A percentile compares a stretch with the other conserved stretches of the same genome.
Conservation (phyloP, 2,113 vertebrate species). For the Felis chaus region DNA sequence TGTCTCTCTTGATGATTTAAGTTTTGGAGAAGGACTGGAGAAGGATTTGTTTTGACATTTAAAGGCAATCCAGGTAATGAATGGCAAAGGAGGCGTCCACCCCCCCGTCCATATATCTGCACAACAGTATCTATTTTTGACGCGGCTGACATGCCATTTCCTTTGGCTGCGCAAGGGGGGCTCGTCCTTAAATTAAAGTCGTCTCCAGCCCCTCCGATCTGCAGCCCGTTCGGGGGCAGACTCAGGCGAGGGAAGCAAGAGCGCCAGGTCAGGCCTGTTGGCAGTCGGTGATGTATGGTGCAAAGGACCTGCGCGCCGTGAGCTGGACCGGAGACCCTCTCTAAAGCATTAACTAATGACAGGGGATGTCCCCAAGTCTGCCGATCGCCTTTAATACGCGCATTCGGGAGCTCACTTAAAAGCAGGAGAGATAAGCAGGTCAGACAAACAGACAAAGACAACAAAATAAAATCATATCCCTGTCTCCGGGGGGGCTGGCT, state of each 20-base stretch:
- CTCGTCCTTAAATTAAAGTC: constrained; percentile 88
- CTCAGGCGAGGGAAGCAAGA: constrained; percentile 64
- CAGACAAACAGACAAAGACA: constrained; percentile 54
- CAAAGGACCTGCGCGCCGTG: constrained; percentile 64
- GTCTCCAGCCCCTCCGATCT: constrained; percentile 82
- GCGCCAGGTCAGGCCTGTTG: constrained; percentile 74
- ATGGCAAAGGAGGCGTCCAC: constrained; percentile 85
- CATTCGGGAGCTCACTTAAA: constrained; percentile 84
- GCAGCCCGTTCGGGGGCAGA: constrained; percentile 76
- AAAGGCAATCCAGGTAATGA: constrained; percentile 90
- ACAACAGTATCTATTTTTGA: constrained; percentile 90
- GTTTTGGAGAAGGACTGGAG: constrained; percentile 85
- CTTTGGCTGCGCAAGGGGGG: constrained; percentile 85
- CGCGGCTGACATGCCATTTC: constrained; percentile 88
- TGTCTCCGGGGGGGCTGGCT: not conserved
- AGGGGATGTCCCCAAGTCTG: constrained; percentile 84
- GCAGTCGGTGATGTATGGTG: constrained; percentile 82
- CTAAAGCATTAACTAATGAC: constrained; percentile 85
- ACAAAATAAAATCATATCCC: constrained; percentile 30
- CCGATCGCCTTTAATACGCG: constrained; percentile 86
- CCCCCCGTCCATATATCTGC: constrained; percentile 88
- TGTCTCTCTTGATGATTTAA: constrained; percentile 89
- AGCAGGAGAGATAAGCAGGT: constrained; percentile 80
- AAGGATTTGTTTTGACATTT: constrained; percentile 91
- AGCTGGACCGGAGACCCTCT: constrained; percentile 79